Conservation (phyloP, 2,113 vertebrate genomes). For the Corythornis madagascariensis region DNA sequence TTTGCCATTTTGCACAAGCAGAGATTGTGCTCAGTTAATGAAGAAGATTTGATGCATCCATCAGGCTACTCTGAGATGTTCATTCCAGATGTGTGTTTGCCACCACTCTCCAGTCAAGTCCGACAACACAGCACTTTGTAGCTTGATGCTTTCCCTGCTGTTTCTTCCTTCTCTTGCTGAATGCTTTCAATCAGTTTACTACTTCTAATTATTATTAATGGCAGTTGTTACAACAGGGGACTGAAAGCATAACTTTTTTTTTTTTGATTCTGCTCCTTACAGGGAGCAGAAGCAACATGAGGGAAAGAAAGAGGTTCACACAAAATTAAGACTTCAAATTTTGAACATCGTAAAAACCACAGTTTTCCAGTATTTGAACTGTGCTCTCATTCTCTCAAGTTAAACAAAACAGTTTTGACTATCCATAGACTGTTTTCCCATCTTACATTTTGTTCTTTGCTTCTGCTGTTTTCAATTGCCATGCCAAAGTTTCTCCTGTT, state of each 20-base stretch:
- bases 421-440: constrained; percentile 32
- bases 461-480: constrained; percentile 59
- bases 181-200: neutral
- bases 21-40: accelerated
- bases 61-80: neutral
- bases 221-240: neutral
- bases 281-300: neutral
- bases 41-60: neutral
- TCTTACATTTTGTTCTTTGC: constrained; percentile 45
- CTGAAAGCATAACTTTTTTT: neutral
- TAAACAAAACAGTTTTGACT: constrained; percentile 33
- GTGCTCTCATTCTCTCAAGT: neutral
- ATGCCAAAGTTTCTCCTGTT: constrained; percentile 59
- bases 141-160: neutral
- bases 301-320: neutral
- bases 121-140: neutral
- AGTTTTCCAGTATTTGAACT: neutral
- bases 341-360: neutral
- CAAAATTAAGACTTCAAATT: neutral
- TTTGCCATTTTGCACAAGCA: neutral
- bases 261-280: neutral
- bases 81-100: neutral
- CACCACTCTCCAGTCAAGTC: neutral
- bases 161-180: neutral
- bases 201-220: neutral